Evolutionary conservation across 2,888 invertebrate species (phyloP).

Genomic region (Drosophila colorata): DNA sequence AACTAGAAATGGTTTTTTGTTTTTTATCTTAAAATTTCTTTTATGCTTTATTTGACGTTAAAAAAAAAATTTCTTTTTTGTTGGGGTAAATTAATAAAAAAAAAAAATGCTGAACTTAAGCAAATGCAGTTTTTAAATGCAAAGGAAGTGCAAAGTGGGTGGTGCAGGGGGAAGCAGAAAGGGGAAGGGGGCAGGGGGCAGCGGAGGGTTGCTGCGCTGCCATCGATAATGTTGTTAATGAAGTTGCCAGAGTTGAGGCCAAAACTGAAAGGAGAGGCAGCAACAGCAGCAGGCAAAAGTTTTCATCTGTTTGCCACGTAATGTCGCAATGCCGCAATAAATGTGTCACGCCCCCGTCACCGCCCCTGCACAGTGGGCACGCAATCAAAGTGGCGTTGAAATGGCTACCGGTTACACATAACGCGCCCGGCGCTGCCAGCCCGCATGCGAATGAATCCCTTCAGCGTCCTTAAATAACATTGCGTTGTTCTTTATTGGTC

Average conservation of each 20-base stretch:
- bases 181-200: neutral
- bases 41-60: conserved; percentile 2
- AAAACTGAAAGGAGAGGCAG: conserved; percentile 8
- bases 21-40: conserved; percentile 5
- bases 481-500: conserved; percentile 80
- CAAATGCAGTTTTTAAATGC: conserved; percentile 27
- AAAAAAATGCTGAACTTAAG: conserved; percentile 7
- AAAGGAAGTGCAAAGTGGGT: neutral
- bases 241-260: conserved; percentile 58
- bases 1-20: conserved; percentile 11
- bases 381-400: conserved; percentile 75
- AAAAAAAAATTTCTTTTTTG: neutral
- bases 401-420: conserved; percentile 80
- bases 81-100: neutral
- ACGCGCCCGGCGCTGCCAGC: conserved; percentile 63
- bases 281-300: conserved; percentile 22
- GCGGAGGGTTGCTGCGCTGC: neutral
- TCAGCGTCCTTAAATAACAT: conserved; percentile 77
- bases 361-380: conserved; percentile 35
- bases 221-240: conserved; percentile 67
- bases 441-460: conserved; percentile 59
- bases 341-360: conserved; percentile 68
- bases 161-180: neutral
- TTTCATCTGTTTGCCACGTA: conserved; percentile 67
- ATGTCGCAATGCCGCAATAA: conserved; percentile 64